Evolutionary conservation across 64 coral and sea anemone genomes (phyloP), one percentile per base, ranked within the genome.

Genomic region (Pocillopora damicornis): DNA sequence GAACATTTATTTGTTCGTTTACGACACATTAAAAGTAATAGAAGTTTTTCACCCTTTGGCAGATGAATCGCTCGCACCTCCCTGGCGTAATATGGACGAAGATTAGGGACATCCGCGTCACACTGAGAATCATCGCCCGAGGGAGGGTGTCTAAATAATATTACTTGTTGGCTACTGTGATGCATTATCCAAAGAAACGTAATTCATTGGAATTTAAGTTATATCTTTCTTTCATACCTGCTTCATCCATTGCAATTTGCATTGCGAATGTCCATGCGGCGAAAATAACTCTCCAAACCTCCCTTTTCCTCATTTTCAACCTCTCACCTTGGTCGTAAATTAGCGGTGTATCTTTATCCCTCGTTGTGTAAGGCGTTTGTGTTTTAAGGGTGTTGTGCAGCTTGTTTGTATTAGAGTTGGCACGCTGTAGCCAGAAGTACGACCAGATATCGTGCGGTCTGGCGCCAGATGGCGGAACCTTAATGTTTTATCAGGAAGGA

Each of bases 401-500:
- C 81, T 84, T 84, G 81, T 84, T 84, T 84, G 81, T 42, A 20
- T 84, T 84, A 84, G 63, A 58, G 64, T 58, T 84, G 81, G 37
- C 81, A 20, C 81, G 62, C 81, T 84, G 37, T 18, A 84, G 63
- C 37, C 81, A 59, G 57, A 79, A 72, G 63, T 84, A 65, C 38
- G 63, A 84, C 35, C 63, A 71, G 81, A 84, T 84, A 84, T 84
- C 81, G 63, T 71, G 81, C 35, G 65, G 35, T 15, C 81, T 84
- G 81, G 81, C 81, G 81, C 81, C 81, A 84, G 81, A 84, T 73
- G 81, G 81, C 81, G 81, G 81, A 84, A 58, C 81, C 17, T 82
- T 71, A 51, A 72, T 84, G 81, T 84, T 84, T 84, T 84, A 84
- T 84, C 81, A 84, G 81, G 81, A 84, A 84, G 81, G 81, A 84